Evolutionary conservation across 2,113 vertebrate genomes (phyloP).

Genomic region (Lipophrys pholis): DNA sequence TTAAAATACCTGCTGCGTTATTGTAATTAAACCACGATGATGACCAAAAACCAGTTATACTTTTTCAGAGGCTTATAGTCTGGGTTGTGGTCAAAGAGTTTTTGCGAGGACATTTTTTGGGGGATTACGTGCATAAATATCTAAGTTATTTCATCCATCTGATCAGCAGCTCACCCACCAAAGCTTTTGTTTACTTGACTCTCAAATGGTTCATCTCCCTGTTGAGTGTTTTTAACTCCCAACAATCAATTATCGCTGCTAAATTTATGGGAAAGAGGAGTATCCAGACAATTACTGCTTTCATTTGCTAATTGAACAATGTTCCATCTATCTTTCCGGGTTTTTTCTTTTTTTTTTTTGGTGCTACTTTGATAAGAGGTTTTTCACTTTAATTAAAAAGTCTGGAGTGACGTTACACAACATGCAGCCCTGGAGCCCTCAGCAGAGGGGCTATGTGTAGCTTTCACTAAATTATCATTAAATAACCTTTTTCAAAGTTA

Average conservation of each 20-base stretch:
- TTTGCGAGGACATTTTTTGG: conserved; percentile 6
- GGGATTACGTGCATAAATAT: conserved; percentile 21
- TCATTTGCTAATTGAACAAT: conserved; percentile 63
- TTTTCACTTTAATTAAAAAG: conserved; percentile 26
- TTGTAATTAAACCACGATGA: conserved; percentile 37
- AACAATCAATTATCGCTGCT: conserved; percentile 72
- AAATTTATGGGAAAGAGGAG: conserved; percentile 49
- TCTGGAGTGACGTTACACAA: conserved; percentile 7
- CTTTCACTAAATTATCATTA: no score
- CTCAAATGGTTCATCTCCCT: conserved; percentile 69
- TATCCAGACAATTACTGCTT: conserved; percentile 64
- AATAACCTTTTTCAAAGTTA: no score
- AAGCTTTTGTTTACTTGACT: conserved; percentile 67
- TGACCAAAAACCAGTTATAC: background rate
- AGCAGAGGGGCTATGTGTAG: no score
- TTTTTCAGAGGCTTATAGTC: conserved; percentile 1
- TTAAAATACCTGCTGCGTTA: background rate
- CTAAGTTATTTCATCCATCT: conserved; percentile 74
- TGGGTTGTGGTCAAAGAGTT: conserved; percentile 39
- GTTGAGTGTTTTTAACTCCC: conserved; percentile 61
- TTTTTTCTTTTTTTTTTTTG: no score
- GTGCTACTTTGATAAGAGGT: conserved; percentile 3
- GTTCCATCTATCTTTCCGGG: conserved; percentile 30
- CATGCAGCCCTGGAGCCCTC: no score
- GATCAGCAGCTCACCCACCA: conserved; percentile 58